Conservation (phyloP, 2,797 vertebrate genomes). For the Enoplosus armatus region DNA sequence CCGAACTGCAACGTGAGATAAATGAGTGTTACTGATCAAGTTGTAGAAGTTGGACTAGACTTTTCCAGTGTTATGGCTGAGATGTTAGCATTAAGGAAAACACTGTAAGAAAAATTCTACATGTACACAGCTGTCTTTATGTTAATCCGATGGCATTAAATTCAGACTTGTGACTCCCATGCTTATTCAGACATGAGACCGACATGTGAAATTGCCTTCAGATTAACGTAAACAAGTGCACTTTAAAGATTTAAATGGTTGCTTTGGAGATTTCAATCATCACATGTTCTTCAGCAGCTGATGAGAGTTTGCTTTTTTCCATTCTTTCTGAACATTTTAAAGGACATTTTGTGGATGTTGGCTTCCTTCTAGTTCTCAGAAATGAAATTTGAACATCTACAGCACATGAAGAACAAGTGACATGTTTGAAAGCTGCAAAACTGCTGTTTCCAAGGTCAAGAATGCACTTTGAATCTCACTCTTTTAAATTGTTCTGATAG, state of each 20-base stretch:
- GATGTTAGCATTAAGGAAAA: background rate
- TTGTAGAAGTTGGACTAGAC: background rate
- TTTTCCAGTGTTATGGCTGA: background rate
- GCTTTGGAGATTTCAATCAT: background rate
- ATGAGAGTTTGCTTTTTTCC: background rate
- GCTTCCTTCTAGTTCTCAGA: background rate
- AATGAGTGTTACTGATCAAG: background rate
- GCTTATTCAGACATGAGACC: too few species aligned
- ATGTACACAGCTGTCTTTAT: too few species aligned
- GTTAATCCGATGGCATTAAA: too few species aligned
- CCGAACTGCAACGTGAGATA: constrained; percentile 85
- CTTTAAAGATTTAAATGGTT: too few species aligned
- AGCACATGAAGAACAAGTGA: background rate
- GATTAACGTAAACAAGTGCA: too few species aligned
- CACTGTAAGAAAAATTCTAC: too few species aligned
- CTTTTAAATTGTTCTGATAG: background rate
- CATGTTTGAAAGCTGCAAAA: background rate
- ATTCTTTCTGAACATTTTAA: background rate
- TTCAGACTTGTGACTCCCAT: too few species aligned
- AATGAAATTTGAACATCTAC: background rate
- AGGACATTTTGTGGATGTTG: background rate
- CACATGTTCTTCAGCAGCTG: background rate
- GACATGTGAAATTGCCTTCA: too few species aligned
- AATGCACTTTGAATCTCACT: background rate
- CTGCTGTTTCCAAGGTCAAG: background rate